phyloP scores from a whole-genome alignment of 2,888 invertebrate genomes.

The Cryptus armator region DNA sequence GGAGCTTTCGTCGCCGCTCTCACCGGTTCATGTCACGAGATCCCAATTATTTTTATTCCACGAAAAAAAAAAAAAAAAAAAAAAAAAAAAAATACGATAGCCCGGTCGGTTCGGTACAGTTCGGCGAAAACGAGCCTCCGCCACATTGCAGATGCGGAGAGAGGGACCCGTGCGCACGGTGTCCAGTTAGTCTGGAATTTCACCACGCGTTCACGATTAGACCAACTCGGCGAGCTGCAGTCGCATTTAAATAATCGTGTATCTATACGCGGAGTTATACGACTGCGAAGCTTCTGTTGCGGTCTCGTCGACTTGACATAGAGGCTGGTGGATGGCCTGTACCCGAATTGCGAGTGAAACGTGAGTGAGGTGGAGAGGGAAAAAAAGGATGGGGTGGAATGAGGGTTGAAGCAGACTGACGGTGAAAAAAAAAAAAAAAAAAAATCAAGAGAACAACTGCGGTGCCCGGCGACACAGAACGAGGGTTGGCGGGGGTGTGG shows the following conservation, averaged over 20 bases:
- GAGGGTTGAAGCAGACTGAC: conserved; percentile 17
- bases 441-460: conserved; percentile 24
- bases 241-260: conserved; percentile 48
- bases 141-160: conserved; percentile 7
- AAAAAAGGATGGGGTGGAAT: conserved; percentile 43
- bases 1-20: conserved; percentile 44
- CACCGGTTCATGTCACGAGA: conserved; percentile 48
- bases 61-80: conserved; percentile 20
- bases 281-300: conserved; percentile 32
- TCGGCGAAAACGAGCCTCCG: conserved; percentile 19
- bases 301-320: conserved; percentile 35
- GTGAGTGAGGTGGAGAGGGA: conserved; percentile 33
- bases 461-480: conserved; percentile 28
- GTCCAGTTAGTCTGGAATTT: conserved; percentile 14
- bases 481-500: conserved; percentile 27
- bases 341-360: conserved; percentile 28
- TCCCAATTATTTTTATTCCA: conserved; percentile 59
- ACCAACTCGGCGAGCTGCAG: conserved; percentile 34
- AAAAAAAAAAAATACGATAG: conserved; percentile 9
- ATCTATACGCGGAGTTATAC: conserved; percentile 10
- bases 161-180: background rate
- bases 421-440: conserved; percentile 21
- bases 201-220: conserved; percentile 53
- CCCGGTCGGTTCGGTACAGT: conserved; percentile 31
- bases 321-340: conserved; percentile 11